Percentiles rank a stretch among this genome's conserved stretches.
phyloP scores from a whole-genome alignment of 2,113 vertebrate genomes.

The Laterallus jamaicensis region DNA sequence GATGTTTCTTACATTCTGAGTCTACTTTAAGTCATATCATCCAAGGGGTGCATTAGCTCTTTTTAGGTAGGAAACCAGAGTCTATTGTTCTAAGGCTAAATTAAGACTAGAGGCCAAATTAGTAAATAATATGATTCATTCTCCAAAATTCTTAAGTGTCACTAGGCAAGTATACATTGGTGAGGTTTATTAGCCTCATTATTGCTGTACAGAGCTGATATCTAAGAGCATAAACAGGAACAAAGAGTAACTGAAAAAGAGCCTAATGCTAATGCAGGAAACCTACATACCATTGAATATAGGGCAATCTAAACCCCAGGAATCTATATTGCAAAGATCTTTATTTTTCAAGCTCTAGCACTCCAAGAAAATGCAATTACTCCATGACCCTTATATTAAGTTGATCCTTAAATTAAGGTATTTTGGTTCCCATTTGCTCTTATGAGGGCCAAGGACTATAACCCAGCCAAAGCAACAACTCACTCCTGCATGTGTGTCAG shows the following conservation, averaged over 20 bases:
- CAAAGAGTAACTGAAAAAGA: constrained; percentile 29
- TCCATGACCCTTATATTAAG: not conserved
- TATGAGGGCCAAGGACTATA: not conserved
- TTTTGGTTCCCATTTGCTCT: not conserved
- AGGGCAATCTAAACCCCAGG: constrained; percentile 6
- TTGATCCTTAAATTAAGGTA: not conserved
- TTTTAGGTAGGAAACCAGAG: constrained; percentile 1
- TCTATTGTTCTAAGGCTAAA: constrained; percentile 36
- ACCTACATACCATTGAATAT: not conserved
- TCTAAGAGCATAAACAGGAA: constrained; percentile 37
- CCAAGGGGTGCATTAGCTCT: not conserved
- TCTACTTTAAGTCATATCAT: not conserved
- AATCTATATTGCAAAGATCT: not conserved
- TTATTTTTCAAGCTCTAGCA: not conserved
- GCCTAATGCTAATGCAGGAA: not conserved
- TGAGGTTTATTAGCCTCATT: constrained; percentile 49
- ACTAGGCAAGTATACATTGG: constrained; percentile 8
- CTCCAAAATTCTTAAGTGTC: constrained; percentile 26
- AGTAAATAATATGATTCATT: constrained; percentile 56
- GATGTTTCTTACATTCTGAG: not conserved
- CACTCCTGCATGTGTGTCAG: not conserved
- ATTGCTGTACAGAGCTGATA: constrained; percentile 29
- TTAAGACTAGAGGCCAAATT: constrained; percentile 37
- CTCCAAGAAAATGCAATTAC: not conserved
- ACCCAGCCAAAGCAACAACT: not conserved